Conservation (phyloP, 2,797 vertebrate genomes). For the Sphaeramia orbicularis region DNA sequence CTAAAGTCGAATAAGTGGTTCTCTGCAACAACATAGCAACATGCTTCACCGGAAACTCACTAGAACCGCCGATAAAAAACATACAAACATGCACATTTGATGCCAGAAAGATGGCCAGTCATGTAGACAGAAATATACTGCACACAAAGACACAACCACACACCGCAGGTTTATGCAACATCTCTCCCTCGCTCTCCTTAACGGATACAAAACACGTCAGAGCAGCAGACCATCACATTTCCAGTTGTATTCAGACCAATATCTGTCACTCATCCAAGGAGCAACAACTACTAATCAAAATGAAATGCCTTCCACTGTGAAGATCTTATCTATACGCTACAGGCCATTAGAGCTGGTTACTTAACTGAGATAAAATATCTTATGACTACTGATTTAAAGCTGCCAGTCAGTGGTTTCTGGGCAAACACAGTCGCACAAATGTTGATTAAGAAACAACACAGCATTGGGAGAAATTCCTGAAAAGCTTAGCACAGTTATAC, state of each 20-base stretch:
- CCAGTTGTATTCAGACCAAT: slow-evolving; percentile 64
- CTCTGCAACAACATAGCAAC: background rate
- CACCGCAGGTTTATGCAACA: slow-evolving; percentile 54
- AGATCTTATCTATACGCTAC: slow-evolving; percentile 65
- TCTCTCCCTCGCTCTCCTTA: slow-evolving; percentile 43
- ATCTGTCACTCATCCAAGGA: slow-evolving; percentile 66
- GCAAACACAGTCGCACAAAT: background rate
- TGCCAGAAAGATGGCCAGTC: slow-evolving; percentile 10
- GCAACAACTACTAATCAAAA: slow-evolving; percentile 70
- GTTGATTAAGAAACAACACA: background rate
- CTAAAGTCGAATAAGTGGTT: background rate
- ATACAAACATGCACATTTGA: background rate
- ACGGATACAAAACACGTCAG: slow-evolving; percentile 53
- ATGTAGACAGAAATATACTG: slow-evolving; percentile 24
- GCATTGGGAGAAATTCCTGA: slow-evolving; percentile 38
- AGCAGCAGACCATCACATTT: slow-evolving; percentile 80
- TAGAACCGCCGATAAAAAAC: background rate
- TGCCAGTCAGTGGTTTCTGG: background rate
- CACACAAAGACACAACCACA: slow-evolving; percentile 38
- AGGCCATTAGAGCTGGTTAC: slow-evolving; percentile 20
- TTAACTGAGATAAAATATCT: background rate
- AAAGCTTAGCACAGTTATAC: slow-evolving; percentile 16
- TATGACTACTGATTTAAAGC: background rate
- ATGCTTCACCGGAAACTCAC: background rate
- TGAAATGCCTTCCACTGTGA: slow-evolving; percentile 39